Percentiles rank a stretch among this genome's conserved stretches.
Evolutionary conservation across 2,797 vertebrate genomes (phyloP).

Genomic region (Sternarchorhynchus goeldii): DNA sequence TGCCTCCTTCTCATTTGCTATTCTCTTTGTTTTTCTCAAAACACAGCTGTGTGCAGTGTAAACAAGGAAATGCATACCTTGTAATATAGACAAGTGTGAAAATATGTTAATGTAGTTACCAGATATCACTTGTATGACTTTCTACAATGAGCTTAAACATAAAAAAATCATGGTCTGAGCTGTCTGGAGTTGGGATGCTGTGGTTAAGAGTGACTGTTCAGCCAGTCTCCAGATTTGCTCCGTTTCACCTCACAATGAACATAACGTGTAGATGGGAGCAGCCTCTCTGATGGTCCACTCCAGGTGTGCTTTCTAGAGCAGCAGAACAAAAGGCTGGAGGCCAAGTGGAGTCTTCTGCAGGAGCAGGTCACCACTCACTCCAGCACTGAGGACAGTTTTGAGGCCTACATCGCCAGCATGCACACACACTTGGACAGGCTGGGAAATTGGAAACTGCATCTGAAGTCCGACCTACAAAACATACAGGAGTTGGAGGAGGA

Average conservation of each 20-base stretch:
- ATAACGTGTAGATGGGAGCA: neutral
- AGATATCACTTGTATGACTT: neutral
- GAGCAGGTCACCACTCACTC: conserved; percentile 72
- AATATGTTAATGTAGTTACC: neutral
- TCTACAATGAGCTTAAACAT: neutral
- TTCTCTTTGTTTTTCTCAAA: neutral
- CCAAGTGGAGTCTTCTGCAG: conserved; percentile 80
- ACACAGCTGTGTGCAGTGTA: no score
- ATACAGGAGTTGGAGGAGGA: conserved; percentile 77
- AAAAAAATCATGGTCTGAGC: neutral
- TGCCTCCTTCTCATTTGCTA: neutral
- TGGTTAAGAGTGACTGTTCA: no score
- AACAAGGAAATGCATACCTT: neutral
- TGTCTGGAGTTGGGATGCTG: neutral
- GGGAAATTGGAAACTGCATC: conserved; percentile 71
- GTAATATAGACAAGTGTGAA: neutral
- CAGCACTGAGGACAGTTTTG: conserved; percentile 69
- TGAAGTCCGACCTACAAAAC: conserved; percentile 76
- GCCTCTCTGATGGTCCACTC: conserved; percentile 55
- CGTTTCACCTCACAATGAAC: no score
- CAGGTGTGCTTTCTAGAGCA: conserved; percentile 80
- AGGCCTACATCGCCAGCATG: conserved; percentile 73
- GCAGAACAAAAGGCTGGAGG: conserved; percentile 82
- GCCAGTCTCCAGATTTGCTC: no score
- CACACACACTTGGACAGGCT: conserved; percentile 77